Evolutionary conservation across 2,113 vertebrate genomes (phyloP), one percentile per base, ranked within the genome.

Genomic region (Sylvietta virens): DNA sequence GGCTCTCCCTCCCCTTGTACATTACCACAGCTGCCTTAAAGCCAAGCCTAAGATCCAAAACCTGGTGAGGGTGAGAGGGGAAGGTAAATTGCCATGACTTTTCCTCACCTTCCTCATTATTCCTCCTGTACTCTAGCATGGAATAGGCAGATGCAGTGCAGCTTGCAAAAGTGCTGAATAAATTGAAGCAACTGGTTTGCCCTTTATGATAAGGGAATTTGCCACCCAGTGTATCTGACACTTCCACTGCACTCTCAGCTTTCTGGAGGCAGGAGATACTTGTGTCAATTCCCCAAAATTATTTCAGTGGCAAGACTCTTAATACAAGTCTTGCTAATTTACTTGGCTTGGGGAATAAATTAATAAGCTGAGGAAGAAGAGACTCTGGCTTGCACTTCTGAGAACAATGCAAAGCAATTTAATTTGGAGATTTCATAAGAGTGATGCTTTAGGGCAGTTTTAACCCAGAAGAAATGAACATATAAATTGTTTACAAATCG

Each of bases 401-500:
- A 96, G 94, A 97, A 96, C 92, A 96, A 84, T 87, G 93, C 51
- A 94, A 96, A 97, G 78, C 90, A 96, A 95, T 98, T 98, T 96
- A 92, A 91, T 97, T 97, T 91, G 90, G 92, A 91, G 84, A 73
- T 97, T 97, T 97, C 96, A 95, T 98, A 97, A 97, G 84, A 97
- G 61, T 88, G 95, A 69, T 95, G 97, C 97, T 98, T 95, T 96
- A 91, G 96, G 97, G 97, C 94, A 96, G 90, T 97, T 98, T 98
- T 97, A 98, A 98, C 96, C 81, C 94, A 95, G 95, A 96, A 96
- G 86, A 97, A 98, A 96, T 94, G 94, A 98, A 98, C 95, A 92
- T 96, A 96, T 96, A 97, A 96, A 97, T 97, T 97, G 97, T 97
- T 98, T 98, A 98, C 96, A 97, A 98, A 97, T 97, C 1, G 31